These are phyloP conservation scores for Saccopteryx leptura DNA, from an alignment of 2,113 vertebrate genomes.

Conservation along the genomic window DNA sequence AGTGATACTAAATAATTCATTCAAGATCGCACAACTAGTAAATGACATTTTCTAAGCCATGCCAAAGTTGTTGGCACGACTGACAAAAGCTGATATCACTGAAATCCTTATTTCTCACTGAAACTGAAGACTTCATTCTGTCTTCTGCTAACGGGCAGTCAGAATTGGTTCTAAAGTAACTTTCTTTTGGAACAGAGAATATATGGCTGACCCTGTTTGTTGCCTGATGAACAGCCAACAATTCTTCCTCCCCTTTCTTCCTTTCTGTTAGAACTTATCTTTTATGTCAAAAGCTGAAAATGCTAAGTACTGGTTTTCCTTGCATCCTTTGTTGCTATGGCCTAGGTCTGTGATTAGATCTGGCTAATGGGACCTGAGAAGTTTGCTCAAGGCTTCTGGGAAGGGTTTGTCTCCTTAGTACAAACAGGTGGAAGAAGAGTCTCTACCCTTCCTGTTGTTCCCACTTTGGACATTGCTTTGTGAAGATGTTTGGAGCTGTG, in stretches of 20 bases:
- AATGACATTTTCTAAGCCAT: not conserved
- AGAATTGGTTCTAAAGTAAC: not conserved
- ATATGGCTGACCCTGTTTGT: not conserved
- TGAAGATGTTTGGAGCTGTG: not conserved
- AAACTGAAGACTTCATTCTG: not conserved
- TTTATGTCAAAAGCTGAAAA: not conserved
- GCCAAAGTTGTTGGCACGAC: not conserved
- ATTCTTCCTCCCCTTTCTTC: not conserved
- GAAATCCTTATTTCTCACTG: not conserved
- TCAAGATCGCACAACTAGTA: not conserved
- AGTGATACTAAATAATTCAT: slow-evolving; percentile 11
- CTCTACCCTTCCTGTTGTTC: not conserved
- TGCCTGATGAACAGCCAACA: not conserved
- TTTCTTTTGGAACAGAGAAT: not conserved
- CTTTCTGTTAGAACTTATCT: not conserved
- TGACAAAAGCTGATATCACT: not conserved
- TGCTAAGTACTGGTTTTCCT: not conserved
- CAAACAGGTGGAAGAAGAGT: not conserved
- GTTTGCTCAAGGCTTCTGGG: not conserved
- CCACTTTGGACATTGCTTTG: not conserved
- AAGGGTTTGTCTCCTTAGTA: slow-evolving; percentile 1
- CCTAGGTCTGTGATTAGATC: not conserved
- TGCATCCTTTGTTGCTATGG: not conserved
- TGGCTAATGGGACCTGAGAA: not conserved
- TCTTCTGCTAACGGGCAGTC: not conserved